Conservation (phyloP, 2,797 vertebrate species). For the Lagorchestes hirsutus region DNA sequence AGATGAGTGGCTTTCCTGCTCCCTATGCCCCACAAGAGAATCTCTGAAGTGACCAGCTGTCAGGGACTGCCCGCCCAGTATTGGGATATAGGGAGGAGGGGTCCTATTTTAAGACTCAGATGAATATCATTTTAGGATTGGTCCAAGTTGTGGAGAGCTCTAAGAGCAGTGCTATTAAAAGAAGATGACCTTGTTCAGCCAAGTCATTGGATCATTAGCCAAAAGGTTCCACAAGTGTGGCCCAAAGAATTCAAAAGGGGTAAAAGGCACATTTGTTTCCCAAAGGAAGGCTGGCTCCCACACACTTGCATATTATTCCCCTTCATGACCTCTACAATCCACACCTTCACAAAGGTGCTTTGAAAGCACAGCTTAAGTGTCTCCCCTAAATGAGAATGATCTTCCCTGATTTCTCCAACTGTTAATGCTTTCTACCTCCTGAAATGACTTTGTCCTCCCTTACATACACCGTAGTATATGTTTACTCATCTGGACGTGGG, state of each 20-base stretch:
- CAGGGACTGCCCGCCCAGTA: constrained; percentile 23
- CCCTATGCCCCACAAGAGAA: constrained; percentile 58
- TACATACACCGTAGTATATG: not conserved
- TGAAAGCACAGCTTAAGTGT: not conserved
- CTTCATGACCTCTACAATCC: not conserved
- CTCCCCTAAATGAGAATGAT: not conserved
- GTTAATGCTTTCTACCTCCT: not conserved
- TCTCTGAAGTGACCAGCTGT: not conserved
- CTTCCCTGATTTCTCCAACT: not conserved
- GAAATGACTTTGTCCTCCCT: not conserved
- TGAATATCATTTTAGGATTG: constrained; percentile 80
- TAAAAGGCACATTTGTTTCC: not conserved
- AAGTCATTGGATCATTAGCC: constrained; percentile 80
- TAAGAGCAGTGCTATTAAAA: constrained; percentile 83
- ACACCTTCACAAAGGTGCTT: not conserved
- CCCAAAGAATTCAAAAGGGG: constrained; percentile 33
- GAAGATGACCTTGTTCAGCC: constrained; percentile 78
- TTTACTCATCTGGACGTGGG: not conserved
- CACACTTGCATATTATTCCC: not conserved
- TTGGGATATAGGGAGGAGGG: constrained; percentile 42
- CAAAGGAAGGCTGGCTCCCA: not conserved
- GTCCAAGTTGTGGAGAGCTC: constrained; percentile 86
- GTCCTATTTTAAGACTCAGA: constrained; percentile 89
- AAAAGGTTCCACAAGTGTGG: constrained; percentile 47
- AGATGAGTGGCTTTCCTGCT: constrained; percentile 47